A percentile compares a stretch with the other conserved stretches of the same genome.
These are phyloP conservation scores for Notoglanidium macrostoma DNA, from an alignment of 2,797 vertebrate species.

Conservation along the genomic window DNA sequence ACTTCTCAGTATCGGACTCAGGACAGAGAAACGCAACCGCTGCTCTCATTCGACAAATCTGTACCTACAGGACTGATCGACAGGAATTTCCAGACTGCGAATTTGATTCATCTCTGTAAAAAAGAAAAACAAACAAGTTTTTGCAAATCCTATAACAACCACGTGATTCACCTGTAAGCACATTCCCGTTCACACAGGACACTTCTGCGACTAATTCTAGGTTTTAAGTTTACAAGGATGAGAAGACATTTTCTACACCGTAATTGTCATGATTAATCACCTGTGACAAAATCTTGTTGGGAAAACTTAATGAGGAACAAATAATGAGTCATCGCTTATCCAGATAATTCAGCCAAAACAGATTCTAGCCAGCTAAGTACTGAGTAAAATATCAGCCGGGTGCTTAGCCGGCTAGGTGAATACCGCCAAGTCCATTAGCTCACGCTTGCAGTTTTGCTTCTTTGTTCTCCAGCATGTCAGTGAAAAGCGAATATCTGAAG, in stretches of 20 bases:
- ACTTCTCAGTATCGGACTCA: neutral
- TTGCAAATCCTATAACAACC: neutral
- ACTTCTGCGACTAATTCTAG: neutral
- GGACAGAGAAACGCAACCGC: neutral
- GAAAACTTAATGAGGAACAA: slow-evolving; percentile 17
- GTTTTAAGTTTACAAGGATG: neutral
- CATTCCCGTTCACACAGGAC: neutral
- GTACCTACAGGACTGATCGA: neutral
- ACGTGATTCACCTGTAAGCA: neutral
- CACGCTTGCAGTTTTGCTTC: neutral
- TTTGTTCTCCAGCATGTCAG: neutral
- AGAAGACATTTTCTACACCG: neutral
- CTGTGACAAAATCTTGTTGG: slow-evolving; percentile 15
- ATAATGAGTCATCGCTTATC: slow-evolving; percentile 20
- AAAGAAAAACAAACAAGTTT: neutral
- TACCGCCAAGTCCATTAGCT: slow-evolving; percentile 12
- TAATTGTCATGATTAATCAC: slow-evolving; percentile 28
- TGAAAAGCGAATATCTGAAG: neutral
- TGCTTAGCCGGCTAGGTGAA: slow-evolving; percentile 9
- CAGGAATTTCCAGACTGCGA: neutral
- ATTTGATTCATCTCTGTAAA: neutral
- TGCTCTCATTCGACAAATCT: no score
- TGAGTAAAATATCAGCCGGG: slow-evolving; percentile 3
- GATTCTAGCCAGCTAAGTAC: neutral
- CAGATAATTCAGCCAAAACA: slow-evolving; percentile 29